Base-by-base conservation (phyloP, 2,797 vertebrate genomes). In the Arrhamphus sclerolepis region DNA sequence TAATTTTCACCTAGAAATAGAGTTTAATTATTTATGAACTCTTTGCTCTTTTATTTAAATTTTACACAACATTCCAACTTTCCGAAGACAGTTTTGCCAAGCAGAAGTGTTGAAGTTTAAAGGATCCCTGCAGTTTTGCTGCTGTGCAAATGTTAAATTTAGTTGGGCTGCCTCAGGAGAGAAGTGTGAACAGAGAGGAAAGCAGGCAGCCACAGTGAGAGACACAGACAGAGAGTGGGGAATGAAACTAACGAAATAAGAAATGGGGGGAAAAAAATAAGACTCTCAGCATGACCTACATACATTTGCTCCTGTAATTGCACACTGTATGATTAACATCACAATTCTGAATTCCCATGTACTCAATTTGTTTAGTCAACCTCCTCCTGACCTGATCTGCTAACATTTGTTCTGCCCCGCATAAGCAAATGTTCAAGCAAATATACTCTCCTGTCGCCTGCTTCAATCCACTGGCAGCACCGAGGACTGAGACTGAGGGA, bases 161-260 rank as follows among this genome's bases (percentile, higher is more conserved):
- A 47, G 69, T 77, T 53, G 1, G 17, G 41, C 46, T 56, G 75
- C 77, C 64, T 70, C 58, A 31, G 71, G 69, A 78, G 78, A 66
- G 44, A 47, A 62, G 56, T 65, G 58, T 65, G 70, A 67, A 38
- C 55, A 56, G 57, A 70, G 60, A 48, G 43, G 59, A 43, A 70
- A 64, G 56, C 55, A 63, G 65, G 57, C 55, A 69, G 62, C 66
- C 71, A 34, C 56, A 56, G 49, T 46, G 42, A 72, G 66, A 73
- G 56, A 58, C 17, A 17, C 16, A 42, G 46, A 56, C n/a, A n/a
- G 8, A 41, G 51, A 64, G 28, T 57, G 51, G 29, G 50, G 47
- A 51, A 54, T 76, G 65, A 74, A 73, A 72, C 73, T 80, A 73
- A 87, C 72, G 62, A 73, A 78, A 85, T 51, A 57, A 81, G 50